phyloP scores from a whole-genome alignment of 2,797 vertebrate species.

The Premnoplex brunnescens region DNA sequence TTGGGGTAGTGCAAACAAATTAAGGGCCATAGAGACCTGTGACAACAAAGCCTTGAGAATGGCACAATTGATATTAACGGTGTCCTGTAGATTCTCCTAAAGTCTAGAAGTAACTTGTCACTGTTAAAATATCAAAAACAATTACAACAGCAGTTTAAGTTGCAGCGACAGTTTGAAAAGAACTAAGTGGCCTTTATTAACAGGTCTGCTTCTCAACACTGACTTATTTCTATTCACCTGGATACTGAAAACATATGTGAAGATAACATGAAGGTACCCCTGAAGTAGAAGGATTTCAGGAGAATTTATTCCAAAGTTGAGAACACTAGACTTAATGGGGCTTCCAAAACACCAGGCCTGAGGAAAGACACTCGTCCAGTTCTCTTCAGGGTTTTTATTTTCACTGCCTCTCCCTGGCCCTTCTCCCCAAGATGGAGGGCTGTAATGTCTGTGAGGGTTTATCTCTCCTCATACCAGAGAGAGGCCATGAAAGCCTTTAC shows the following conservation, averaged over 20 bases:
- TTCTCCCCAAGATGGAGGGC: no score
- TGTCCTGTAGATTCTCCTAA: not conserved
- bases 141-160: not conserved
- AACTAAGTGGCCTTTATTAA: not conserved
- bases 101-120: not conserved
- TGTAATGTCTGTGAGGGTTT: no score
- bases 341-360: no score
- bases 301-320: no score
- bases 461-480: no score
- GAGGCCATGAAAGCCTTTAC: no score
- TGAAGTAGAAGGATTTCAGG: no score
- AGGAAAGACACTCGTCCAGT: no score
- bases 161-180: not conserved
- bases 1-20: not conserved
- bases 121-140: not conserved
- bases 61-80: not conserved
- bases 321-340: no score
- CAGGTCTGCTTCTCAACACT: not conserved
- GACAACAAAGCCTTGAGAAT: not conserved
- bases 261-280: no score
- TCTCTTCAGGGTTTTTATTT: no score
- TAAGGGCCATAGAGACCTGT: not conserved
- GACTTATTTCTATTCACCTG: not conserved
- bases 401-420: no score
- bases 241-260: not conserved